Conservation (phyloP, 1,140 invertebrate species). For the Calliphora vicina region DNA sequence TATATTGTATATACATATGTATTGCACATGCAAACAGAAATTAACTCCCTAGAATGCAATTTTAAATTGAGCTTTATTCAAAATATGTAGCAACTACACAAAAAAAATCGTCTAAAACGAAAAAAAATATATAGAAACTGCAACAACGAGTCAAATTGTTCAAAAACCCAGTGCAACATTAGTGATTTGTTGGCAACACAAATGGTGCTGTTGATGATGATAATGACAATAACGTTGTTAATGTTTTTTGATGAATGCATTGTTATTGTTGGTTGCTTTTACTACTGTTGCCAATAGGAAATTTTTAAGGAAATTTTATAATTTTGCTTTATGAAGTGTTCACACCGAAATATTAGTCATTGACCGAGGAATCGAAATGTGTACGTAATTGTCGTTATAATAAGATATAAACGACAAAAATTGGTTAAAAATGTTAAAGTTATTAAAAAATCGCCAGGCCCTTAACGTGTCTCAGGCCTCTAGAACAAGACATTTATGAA, state of each 20-base stretch:
- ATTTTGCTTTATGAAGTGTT: no score
- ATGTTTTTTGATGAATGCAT: background rate
- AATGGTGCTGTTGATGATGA: slow-evolving; percentile 24
- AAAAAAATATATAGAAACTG: background rate
- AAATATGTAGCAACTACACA: background rate
- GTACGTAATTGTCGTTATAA: no score
- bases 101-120: background rate
- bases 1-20: background rate
- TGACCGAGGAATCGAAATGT: no score
- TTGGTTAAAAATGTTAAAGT: no score
- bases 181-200: slow-evolving; percentile 28
- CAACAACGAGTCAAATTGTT: background rate
- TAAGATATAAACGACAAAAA: no score
- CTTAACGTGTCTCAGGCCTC: no score
- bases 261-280: background rate
- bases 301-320: no score
- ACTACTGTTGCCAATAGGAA: background rate
- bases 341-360: no score
- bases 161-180: slow-evolving; percentile 30
- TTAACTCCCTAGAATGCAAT: slow-evolving; percentile 30
- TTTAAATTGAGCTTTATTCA: slow-evolving; percentile 20
- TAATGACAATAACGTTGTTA: slow-evolving; percentile 26
- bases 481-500: no score
- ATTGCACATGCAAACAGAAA: background rate
- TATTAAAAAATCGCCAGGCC: no score